Base-by-base conservation (phyloP, 1,140 invertebrate genomes). In the Magallana gigas region DNA sequence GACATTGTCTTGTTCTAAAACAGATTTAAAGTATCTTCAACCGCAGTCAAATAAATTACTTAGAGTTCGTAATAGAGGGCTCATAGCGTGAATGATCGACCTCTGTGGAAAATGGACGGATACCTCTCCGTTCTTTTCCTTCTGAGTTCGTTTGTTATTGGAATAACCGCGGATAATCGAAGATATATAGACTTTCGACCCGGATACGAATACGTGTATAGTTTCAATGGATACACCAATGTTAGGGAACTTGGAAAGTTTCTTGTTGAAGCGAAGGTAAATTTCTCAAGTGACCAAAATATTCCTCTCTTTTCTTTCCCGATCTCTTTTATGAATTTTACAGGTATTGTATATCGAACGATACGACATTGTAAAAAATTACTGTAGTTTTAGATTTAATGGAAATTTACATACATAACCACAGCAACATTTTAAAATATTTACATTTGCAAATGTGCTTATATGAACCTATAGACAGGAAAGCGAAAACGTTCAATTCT, bases 131-230 rank as follows among this genome's bases (percentile, higher is more conserved):
- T 76, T 29, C 23, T 76, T 76, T 76, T 76, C 68, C 14, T 29
- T 29, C 1, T 76, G 68, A 29, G 68, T 76, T 11, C 36, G 11
- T 76, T 76, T 8, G 14, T 76, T 29, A 76, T 18, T 36, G 68
- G 68, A 76, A 11, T 76, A 29, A 12, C 23, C 18, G 64, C 18
- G 18, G 18, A 29, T 36, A 29, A 48, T 48, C 2, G 18, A 9
- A 87, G 58, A n/a, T 87, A 71, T 48, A 87, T 87, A 14, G 83
- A 82, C 23, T 87, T 87, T 23, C 83, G 71, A 59, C 86, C 86
- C 2, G 81, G 48, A 1, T 87, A 84, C 58, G 86, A 87, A 58
- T 87, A 87, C 18, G 57, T 83, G 60, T 87, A 87, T 57, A 83
- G 62, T 76, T 87, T 87, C 62, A 81, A 76, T 56, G 81, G 80